Conservation (phyloP, 2,888 invertebrate genomes). For the Agonum fuliginosum region DNA sequence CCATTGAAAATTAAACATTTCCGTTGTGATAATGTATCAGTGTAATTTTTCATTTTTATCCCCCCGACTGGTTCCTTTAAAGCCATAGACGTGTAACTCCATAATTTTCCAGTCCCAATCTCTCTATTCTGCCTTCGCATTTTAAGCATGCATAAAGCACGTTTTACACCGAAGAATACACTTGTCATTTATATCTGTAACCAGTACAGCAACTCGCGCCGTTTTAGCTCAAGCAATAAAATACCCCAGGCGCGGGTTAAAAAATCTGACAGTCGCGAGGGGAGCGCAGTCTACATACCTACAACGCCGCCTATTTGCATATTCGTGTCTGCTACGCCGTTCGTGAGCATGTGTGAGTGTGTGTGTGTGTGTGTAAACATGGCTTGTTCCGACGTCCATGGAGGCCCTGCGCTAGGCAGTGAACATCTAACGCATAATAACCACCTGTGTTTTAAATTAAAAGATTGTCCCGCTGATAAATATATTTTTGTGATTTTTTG, state of each 20-base stretch:
- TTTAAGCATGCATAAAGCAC: slow-evolving; percentile 5
- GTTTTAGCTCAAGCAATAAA: slow-evolving; percentile 28
- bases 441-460: slow-evolving; percentile 47
- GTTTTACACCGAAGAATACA: slow-evolving; percentile 46
- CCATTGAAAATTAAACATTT: no score
- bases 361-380: background rate
- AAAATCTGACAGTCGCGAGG: slow-evolving; percentile 42
- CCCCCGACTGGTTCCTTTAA: background rate
- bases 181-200: slow-evolving; percentile 54
- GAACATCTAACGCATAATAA: slow-evolving; percentile 48
- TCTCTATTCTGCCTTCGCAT: background rate
- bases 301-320: slow-evolving; percentile 28
- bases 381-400: background rate
- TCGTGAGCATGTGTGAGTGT: background rate
- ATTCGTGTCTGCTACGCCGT: slow-evolving; percentile 16
- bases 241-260: slow-evolving; percentile 37
- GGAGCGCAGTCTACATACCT: slow-evolving; percentile 32
- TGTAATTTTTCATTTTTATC: background rate
- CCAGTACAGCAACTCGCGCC: slow-evolving; percentile 27
- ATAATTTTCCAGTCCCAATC: background rate
- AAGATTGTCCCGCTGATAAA: slow-evolving; percentile 28
- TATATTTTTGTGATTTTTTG: slow-evolving; percentile 13
- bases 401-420: background rate
- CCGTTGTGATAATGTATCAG: no score
- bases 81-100: background rate